Evolutionary conservation across 2,888 invertebrate genomes (phyloP).

Genomic region (Maniola hyperantus): DNA sequence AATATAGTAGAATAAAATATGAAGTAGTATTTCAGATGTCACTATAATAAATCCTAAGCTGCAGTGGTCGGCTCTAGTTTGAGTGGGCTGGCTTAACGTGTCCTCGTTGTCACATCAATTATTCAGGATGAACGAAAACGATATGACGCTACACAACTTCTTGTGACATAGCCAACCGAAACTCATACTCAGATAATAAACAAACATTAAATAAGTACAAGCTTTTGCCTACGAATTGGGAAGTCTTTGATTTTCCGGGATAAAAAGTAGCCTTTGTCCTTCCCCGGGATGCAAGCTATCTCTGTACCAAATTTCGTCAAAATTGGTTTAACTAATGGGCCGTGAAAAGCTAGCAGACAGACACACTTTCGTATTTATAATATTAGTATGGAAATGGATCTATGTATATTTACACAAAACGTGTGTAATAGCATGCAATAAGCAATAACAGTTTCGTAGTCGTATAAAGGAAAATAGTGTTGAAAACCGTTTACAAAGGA

Average conservation of each 20-base stretch:
- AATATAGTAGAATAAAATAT: too few species aligned
- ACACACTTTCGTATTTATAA: too few species aligned
- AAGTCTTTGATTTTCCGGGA: too few species aligned
- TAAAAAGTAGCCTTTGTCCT: too few species aligned
- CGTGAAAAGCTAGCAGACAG: too few species aligned
- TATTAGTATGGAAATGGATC: too few species aligned
- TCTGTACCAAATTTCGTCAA: too few species aligned
- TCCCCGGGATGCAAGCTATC: too few species aligned
- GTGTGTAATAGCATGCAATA: neutral
- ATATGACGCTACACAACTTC: constrained; percentile 13
- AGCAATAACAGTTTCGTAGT: constrained; percentile 4
- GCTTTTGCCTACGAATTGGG: too few species aligned
- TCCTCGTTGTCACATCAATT: constrained; percentile 26
- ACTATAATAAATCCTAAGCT: constrained; percentile 9
- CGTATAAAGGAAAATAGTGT: constrained; percentile 7
- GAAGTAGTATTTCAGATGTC: neutral
- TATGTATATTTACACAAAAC: too few species aligned
- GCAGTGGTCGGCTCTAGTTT: constrained; percentile 5
- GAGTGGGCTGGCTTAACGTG: constrained; percentile 8
- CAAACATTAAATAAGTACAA: neutral
- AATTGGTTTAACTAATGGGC: too few species aligned
- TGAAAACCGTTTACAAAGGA: constrained; percentile 24
- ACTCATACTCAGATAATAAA: neutral
- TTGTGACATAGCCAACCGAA: neutral
- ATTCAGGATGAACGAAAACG: constrained; percentile 22